phyloP scores from a whole-genome alignment of 2,888 invertebrate species.

The Rhynchonema sp. region DNA sequence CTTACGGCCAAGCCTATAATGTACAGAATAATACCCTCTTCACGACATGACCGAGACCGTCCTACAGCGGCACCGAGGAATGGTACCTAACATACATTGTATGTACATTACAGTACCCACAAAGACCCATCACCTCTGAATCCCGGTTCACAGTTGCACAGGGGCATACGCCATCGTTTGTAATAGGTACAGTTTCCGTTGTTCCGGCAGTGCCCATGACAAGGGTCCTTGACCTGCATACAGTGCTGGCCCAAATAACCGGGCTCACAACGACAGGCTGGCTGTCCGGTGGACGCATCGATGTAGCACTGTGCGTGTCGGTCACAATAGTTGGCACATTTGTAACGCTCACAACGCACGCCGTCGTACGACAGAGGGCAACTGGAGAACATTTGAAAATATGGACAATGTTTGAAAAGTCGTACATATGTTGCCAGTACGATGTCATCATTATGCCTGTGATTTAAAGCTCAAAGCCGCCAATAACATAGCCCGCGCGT shows the following conservation, averaged over 20 bases:
- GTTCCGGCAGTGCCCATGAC: constrained; percentile 35
- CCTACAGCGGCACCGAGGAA: too few species aligned
- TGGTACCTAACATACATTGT: too few species aligned
- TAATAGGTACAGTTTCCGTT: constrained; percentile 41
- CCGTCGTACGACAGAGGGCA: constrained; percentile 48
- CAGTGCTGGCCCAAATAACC: constrained; percentile 48
- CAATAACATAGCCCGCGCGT: too few species aligned
- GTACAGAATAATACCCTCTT: too few species aligned
- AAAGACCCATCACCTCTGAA: too few species aligned
- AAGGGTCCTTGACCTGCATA: constrained; percentile 41
- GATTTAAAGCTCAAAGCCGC: too few species aligned
- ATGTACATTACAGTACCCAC: too few species aligned
- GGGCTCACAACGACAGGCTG: constrained; percentile 35
- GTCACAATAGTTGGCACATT: constrained; percentile 40
- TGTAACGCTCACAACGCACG: constrained; percentile 36
- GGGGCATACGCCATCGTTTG: constrained; percentile 19
- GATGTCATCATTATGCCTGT: too few species aligned
- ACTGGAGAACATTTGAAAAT: constrained; percentile 3
- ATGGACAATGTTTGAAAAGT: too few species aligned
- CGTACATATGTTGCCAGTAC: too few species aligned
- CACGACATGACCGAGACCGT: too few species aligned
- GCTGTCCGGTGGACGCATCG: constrained; percentile 11
- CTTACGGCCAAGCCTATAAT: too few species aligned
- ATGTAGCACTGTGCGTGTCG: constrained; percentile 37
- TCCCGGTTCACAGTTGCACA: constrained; percentile 5